phyloP scores from a whole-genome alignment of 2,797 vertebrate species.

The Threskiornis aethiopicus region DNA sequence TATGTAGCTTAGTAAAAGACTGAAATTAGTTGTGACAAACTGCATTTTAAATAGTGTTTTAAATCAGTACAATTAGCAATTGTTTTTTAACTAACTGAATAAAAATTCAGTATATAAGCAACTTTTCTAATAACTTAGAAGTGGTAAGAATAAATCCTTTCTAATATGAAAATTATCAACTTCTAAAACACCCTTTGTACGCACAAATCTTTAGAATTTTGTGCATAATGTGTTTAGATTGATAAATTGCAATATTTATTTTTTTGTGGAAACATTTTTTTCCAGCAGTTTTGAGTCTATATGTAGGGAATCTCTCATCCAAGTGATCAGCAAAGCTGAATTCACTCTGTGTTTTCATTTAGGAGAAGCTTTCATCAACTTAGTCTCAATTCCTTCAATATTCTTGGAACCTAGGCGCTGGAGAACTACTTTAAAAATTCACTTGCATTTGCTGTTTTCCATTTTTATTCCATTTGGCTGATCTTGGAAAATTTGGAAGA shows the following conservation, averaged over 20 bases:
- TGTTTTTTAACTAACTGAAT: constrained; percentile 55
- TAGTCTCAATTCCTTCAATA: neutral
- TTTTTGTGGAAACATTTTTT: constrained; percentile 3
- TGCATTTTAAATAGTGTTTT: constrained; percentile 25
- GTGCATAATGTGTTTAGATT: neutral
- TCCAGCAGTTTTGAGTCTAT: neutral
- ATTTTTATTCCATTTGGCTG: neutral
- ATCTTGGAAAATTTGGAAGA: neutral
- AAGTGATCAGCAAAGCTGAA: neutral
- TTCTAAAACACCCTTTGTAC: neutral
- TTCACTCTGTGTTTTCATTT: constrained; percentile 23
- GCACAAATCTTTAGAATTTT: neutral
- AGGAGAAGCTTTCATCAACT: neutral
- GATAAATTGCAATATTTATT: neutral
- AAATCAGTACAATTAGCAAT: constrained; percentile 63
- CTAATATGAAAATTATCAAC: constrained; percentile 42
- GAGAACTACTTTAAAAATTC: constrained; percentile 4
- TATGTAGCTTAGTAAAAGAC: constrained; percentile 28
- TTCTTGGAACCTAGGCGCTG: neutral
- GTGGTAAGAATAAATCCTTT: constrained; percentile 56
- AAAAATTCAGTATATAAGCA: constrained; percentile 58
- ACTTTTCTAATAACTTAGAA: constrained; percentile 62
- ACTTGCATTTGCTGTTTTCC: neutral
- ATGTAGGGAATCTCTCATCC: neutral
- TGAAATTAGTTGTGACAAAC: constrained; percentile 15